A percentile compares a stretch with the other conserved stretches of the same genome.
phyloP scores from a whole-genome alignment of 2,797 vertebrate species.

The Diplodus puntazzo region DNA sequence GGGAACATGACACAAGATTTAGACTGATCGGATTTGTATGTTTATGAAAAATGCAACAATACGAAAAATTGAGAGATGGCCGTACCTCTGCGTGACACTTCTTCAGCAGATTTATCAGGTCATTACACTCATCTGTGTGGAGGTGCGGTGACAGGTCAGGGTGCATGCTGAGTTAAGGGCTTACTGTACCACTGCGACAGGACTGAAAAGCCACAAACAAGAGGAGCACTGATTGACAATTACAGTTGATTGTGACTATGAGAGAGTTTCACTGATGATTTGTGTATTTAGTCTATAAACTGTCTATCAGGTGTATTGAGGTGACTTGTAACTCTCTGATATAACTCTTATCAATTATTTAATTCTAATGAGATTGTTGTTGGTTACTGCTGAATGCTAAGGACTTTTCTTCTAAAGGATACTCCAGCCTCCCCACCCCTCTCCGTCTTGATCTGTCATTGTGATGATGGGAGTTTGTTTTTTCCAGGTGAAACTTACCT shows the following conservation, averaged over 20 bases:
- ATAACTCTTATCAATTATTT: neutral
- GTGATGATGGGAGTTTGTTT: slow-evolving; percentile 55
- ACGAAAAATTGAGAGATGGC: neutral
- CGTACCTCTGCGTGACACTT: slow-evolving; percentile 94
- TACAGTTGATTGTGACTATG: neutral
- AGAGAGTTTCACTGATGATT: neutral
- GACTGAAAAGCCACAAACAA: slow-evolving; percentile 70
- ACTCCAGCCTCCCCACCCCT: slow-evolving; percentile 81
- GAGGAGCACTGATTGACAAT: slow-evolving; percentile 19
- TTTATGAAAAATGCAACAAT: neutral
- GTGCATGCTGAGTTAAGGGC: slow-evolving; percentile 90
- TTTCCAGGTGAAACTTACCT: slow-evolving; percentile 74
- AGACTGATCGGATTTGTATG: neutral
- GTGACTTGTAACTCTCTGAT: neutral
- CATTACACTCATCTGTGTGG: slow-evolving; percentile 95
- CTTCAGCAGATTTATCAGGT: slow-evolving; percentile 89
- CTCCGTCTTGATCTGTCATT: slow-evolving; percentile 79
- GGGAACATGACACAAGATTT: slow-evolving; percentile 15
- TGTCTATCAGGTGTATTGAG: neutral
- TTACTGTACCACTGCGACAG: slow-evolving; percentile 57
- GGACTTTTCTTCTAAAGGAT: slow-evolving; percentile 72
- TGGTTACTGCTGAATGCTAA: neutral
- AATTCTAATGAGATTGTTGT: neutral
- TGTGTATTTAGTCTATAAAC: neutral
- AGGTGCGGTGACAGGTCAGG: slow-evolving; percentile 95